These are phyloP conservation scores for Watsonalla binaria DNA, from an alignment of 2,888 invertebrate species.

Conservation along the genomic window DNA sequence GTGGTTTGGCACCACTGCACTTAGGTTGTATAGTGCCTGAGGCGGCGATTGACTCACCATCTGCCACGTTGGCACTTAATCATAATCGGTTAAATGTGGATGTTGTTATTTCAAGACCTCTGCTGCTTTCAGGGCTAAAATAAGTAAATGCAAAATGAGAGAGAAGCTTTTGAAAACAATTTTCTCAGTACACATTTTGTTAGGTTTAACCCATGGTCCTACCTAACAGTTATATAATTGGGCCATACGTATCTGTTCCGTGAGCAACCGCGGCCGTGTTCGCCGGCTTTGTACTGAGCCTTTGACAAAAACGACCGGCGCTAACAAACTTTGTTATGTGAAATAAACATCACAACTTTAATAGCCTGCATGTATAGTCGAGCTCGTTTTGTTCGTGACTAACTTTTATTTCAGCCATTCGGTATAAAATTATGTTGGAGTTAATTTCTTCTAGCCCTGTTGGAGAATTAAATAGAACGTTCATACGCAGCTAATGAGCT, in stretches of 20 bases:
- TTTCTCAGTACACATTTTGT: no score
- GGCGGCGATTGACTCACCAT: no score
- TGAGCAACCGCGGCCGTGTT: conserved; percentile 6
- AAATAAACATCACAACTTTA: conserved; percentile 6
- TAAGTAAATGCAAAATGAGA: no score
- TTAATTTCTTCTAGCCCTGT: neutral
- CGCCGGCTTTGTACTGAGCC: conserved; percentile 6
- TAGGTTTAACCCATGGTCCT: neutral
- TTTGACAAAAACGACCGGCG: conserved; percentile 9
- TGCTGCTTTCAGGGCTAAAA: no score
- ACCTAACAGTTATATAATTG: conserved; percentile 6
- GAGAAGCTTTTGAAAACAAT: no score
- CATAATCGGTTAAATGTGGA: no score
- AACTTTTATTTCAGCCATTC: neutral
- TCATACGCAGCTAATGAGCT: no score
- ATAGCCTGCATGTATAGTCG: neutral
- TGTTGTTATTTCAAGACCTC: no score
- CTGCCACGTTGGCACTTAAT: no score
- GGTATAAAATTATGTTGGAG: neutral
- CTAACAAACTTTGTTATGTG: conserved; percentile 5
- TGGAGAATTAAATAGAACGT: neutral
- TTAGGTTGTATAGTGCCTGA: no score
- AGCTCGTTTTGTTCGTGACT: neutral
- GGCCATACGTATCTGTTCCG: conserved; percentile 8
- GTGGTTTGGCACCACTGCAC: no score